Conservation (phyloP, 2,888 invertebrate species). For the Drosophila suboccidentalis region DNA sequence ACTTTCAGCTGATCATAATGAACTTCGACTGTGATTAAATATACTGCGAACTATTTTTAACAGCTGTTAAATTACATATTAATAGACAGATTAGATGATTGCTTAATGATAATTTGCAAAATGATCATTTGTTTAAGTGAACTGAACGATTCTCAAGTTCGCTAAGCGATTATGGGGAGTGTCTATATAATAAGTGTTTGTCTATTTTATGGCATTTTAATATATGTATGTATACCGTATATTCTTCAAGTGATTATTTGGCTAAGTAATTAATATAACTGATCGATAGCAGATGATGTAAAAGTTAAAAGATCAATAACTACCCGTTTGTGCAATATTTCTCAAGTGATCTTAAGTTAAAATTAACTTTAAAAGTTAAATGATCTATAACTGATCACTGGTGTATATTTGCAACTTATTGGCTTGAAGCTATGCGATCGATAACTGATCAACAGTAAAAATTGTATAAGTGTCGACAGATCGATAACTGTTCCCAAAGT, state of each 20-base stretch:
- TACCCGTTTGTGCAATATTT: too few species aligned
- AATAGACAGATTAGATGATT: background rate
- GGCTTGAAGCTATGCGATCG: background rate
- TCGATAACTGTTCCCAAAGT: background rate
- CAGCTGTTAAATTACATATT: background rate
- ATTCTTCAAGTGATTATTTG: background rate
- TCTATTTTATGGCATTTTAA: slow-evolving; percentile 6
- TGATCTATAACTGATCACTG: background rate
- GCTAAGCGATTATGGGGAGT: background rate
- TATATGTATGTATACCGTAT: background rate
- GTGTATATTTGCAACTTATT: too few species aligned
- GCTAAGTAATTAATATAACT: background rate
- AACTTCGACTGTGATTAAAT: slow-evolving; percentile 1
- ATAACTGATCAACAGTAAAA: background rate
- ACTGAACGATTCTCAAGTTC: background rate
- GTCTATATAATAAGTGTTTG: background rate
- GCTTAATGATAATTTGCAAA: background rate
- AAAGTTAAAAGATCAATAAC: background rate
- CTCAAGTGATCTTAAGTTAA: background rate
- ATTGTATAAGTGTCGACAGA: background rate
- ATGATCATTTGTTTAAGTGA: background rate
- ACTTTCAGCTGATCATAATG: slow-evolving; percentile 7
- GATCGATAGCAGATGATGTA: background rate
- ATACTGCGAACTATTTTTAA: background rate
- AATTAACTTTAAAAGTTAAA: background rate